Conservation (phyloP, 2,797 vertebrate species). For the Geotria australis region DNA sequence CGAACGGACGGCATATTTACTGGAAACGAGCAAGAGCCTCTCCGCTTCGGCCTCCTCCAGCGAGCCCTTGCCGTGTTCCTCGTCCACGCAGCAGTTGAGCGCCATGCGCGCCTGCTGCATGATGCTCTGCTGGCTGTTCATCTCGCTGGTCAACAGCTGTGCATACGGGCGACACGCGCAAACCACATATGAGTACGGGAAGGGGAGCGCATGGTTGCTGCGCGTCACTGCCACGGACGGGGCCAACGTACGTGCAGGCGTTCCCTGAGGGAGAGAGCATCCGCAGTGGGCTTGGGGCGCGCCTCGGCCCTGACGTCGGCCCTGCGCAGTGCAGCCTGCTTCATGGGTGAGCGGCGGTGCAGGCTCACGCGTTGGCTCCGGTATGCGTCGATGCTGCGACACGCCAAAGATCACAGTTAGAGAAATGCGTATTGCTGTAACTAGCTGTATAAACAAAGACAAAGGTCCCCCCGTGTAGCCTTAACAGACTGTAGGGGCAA, state of each 20-base stretch:
- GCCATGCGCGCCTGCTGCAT: constrained; percentile 30
- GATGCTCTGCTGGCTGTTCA: constrained; percentile 17
- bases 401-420: not conserved
- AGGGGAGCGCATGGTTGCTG: no score
- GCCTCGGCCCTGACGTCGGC: not conserved
- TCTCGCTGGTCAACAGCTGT: constrained; percentile 21
- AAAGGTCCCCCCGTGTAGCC: no score
- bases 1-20: constrained; percentile 7
- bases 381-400: not conserved
- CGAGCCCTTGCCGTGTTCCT: constrained; percentile 24
- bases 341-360: not conserved
- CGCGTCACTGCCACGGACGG: no score
- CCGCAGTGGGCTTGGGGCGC: no score
- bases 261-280: no score
- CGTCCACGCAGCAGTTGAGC: constrained; percentile 29
- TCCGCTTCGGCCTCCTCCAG: constrained; percentile 35
- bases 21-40: constrained; percentile 25
- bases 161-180: not conserved
- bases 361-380: not conserved
- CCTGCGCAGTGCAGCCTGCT: not conserved
- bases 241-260: no score
- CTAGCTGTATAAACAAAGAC: not conserved
- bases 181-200: no score
- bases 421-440: not conserved
- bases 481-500: no score